phyloP scores from a whole-genome alignment of 2,797 vertebrate genomes.

The Gila robusta region DNA sequence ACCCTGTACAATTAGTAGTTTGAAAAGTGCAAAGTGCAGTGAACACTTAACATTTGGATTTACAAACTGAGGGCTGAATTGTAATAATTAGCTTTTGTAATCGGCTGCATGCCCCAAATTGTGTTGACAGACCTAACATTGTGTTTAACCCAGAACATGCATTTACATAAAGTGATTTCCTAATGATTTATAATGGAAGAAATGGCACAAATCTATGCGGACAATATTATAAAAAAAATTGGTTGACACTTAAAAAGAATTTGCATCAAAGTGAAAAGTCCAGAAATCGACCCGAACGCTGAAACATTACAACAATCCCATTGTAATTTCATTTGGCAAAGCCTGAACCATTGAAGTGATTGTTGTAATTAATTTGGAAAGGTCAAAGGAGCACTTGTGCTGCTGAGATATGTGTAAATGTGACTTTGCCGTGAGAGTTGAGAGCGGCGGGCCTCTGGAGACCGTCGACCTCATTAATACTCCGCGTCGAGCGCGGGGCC shows the following conservation, averaged over 20 bases:
- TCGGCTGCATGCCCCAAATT: not conserved
- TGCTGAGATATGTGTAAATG: conserved; percentile 54
- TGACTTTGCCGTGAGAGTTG: conserved; percentile 45
- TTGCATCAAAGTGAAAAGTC: not conserved
- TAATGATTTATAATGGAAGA: not conserved
- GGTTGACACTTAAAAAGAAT: not conserved
- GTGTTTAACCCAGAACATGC: not conserved
- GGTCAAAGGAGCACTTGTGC: conserved; percentile 60
- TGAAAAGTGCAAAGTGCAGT: not conserved
- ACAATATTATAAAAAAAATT: not conserved
- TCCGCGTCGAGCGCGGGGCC: conserved; percentile 43
- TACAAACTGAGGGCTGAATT: not conserved
- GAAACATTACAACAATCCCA: conserved; percentile 54
- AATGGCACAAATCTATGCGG: not conserved
- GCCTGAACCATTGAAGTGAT: conserved; percentile 59
- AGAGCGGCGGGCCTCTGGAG: conserved; percentile 38
- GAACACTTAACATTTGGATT: not conserved
- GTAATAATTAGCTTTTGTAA: not conserved
- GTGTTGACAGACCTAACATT: not conserved
- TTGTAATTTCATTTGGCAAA: conserved; percentile 62
- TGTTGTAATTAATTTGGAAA: conserved; percentile 64
- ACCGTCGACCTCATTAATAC: conserved; percentile 51
- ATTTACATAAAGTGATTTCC: not conserved
- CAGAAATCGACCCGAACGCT: conserved; percentile 47
- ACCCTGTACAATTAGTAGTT: not conserved